Base-by-base conservation (phyloP, 2,113 vertebrate species). In the Brachionichthys hirsutus region DNA sequence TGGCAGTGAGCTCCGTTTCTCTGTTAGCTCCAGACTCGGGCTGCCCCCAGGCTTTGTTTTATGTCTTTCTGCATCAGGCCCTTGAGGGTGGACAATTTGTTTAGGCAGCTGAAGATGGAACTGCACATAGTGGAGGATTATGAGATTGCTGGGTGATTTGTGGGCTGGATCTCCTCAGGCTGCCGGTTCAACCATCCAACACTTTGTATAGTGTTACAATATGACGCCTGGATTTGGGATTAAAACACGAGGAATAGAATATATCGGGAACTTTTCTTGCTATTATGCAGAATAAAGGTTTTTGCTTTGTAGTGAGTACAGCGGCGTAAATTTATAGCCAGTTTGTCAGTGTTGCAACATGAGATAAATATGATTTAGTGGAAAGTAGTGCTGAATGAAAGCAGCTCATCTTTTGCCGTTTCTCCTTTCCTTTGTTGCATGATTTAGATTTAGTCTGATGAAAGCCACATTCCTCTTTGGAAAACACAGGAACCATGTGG, bases 71-170 rank as follows among this genome's bases (percentile, higher is more conserved):
- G 63, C 58, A 3, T 67, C 51, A 67, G 80, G 75, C 83, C 83
- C 86, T 89, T 85, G 77, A 86, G 59, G 75, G 60, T 65, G 77
- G 78, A 84, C 83, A 80, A 79, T 85, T 85, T 90, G 85, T 90
- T 89, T 89, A 82, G 84, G 81, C 78, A 78, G 82, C 82, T 84
- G 79, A 89, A 88, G 88, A 89, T 87, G 80, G 79, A 88, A 72
- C 77, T 71, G 74, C 60, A 69, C 71, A 2, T 67, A 42, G 74
- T 70, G 62, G 61, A 81, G 85, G 87, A 89, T 90, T 89, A 89
- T 89, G 87, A 87, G 88, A 84, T 83, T 8, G 85, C 66, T 47
- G 53, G 47, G 48, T 89, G 89, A 90, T 91, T 91, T 91, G 87
- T 89, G 78, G 57, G 17, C 61, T 44, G 82, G 81, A 81, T 79